Base-by-base conservation (phyloP, 2,888 invertebrate genomes). In the Apoda limacodes region DNA sequence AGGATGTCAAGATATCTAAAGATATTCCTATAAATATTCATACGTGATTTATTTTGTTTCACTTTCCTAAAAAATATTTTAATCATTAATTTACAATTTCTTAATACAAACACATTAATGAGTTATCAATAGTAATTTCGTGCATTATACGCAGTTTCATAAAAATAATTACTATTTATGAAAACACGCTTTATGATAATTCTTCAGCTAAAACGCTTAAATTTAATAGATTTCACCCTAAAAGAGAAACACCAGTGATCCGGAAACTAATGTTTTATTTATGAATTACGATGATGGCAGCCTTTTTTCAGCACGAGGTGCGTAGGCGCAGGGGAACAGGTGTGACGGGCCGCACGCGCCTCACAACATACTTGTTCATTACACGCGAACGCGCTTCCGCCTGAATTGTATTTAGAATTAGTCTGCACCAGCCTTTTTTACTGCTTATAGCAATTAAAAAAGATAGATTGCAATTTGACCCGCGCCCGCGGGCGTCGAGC, bases 401-500 rank as follows among this genome's bases (percentile, higher is more conserved):
- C 57, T 64, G 60, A 59, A 60, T 61, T 57, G 62, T 54, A 60
- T 60, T 60, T 52, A 39, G 61, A 64, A 61, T 66, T 58, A 64
- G 64, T 55, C 53, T 45, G 60, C 56, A 55, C 59, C 64, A 54
- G 57, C 55, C 57, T 68, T 68, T 72, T n/a, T 70, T 65, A 66
- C 64, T 59, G 60, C 63, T 53, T 55, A 50, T 44, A 52, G 72
- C 69, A 76, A 78, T 78, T 78, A 78, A 70, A 75, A 72, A 74
- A 76, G 74, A 76, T 72, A 65, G 70, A 76, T 76, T 71, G 74
- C 76, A 58, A 68, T 61, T 66, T 76, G 78, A 80, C 76, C 17
- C 7, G 69, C 66, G 65, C n/a, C 78, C 59, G 69, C 66, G 65
- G 51, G 66, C 69, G 62, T 55, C 50, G 50, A 64, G 65, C 76